Evolutionary conservation across 2,888 invertebrate species (phyloP), one percentile per base, ranked within the genome.

Genomic region (Coenonympha glycerion): DNA sequence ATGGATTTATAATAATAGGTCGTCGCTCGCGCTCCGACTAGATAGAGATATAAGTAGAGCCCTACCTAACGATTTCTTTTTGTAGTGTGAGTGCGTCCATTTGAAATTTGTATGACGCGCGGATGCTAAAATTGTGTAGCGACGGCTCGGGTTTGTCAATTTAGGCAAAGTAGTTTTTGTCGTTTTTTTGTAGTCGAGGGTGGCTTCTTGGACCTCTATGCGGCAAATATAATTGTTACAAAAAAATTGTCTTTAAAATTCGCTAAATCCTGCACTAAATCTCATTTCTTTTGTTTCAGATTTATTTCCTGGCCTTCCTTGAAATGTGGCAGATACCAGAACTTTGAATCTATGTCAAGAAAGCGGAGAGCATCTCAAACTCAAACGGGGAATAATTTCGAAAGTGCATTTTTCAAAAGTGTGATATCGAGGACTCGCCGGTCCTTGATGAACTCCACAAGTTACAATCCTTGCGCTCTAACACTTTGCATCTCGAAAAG

Each of bases 361-460:
- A 75, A 68, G 61, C 67, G 66, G 60, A 69, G 69, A 56, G 59
- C 71, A 71, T 75, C 72, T 66, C 64, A 65, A 64, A 72, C 67
- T 62, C 66, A 66, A 72, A 76, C 72, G 69, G 64, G 68, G 60
- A 59, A 75, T 59, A 78, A 72, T 56, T 65, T 70, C 61, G 71
- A 86, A 81, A 86, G 85, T 84, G 85, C 66, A 60, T 73, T 75
- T 79, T 83, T 82, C 63, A 68, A 78, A 69, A 76, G 72, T 64
- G 73, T 78, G 76, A 74, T 68, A 83, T 84, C 86, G 85, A 81
- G 87, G 86, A 86, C 86, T 80, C 78, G 78, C 79, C 80, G 76
- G 87, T 86, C 86, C 86, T 87, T 87, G 85, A 87, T 87, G 87
- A 83, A 80, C 82, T 73, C 86, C 78, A 79, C 79, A 84, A 83